phyloP scores from a whole-genome alignment of 2,797 vertebrate genomes.

The Poecilia wingei region DNA sequence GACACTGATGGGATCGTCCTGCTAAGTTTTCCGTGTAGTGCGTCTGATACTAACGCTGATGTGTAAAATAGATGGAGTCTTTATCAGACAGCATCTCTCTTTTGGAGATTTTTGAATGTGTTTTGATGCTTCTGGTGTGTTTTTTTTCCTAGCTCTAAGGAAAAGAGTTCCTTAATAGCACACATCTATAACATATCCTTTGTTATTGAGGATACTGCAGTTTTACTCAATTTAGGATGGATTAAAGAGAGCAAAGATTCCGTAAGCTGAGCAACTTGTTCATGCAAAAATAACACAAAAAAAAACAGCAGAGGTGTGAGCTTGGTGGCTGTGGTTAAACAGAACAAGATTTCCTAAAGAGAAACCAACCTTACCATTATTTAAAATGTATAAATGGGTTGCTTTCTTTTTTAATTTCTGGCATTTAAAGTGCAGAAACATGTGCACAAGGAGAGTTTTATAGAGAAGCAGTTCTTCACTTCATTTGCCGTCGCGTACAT shows the following conservation, averaged over 20 bases:
- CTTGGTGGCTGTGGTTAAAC: neutral
- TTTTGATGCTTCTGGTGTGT: neutral
- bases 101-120: neutral
- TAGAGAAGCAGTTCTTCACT: neutral
- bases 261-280: neutral
- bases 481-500: neutral
- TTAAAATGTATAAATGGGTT: neutral
- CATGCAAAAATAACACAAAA: neutral
- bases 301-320: neutral
- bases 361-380: neutral
- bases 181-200: neutral
- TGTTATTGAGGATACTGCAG: neutral
- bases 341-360: neutral
- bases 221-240: no score
- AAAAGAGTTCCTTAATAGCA: neutral
- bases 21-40: neutral
- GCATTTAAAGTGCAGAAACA: neutral
- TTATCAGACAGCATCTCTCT: neutral
- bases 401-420: neutral
- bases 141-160: neutral
- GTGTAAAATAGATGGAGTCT: neutral
- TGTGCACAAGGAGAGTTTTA: neutral
- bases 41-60: neutral
- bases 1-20: constrained; percentile 64
- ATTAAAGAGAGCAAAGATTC: neutral